Conservation (phyloP, 2,888 invertebrate genomes). For the Lydus trimaculatus region DNA sequence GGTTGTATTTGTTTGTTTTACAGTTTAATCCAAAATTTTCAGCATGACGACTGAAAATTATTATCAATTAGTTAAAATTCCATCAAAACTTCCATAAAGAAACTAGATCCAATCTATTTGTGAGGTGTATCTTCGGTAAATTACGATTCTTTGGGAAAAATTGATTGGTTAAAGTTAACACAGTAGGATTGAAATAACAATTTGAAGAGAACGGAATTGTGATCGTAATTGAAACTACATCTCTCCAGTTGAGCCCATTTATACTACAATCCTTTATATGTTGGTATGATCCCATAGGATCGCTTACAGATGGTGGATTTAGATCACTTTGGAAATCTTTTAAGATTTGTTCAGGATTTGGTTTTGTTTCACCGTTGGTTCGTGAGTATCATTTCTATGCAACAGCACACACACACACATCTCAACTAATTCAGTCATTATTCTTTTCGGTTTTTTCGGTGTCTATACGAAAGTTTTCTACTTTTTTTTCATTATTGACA, state of each 20-base stretch:
- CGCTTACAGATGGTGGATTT: slow-evolving; percentile 22
- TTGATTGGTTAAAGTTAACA: neutral
- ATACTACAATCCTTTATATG: slow-evolving; percentile 12
- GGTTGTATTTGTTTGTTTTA: neutral
- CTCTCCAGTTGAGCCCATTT: slow-evolving; percentile 2
- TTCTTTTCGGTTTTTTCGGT: neutral
- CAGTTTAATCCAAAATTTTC: neutral
- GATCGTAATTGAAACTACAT: slow-evolving; percentile 4
- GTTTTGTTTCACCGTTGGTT: slow-evolving; percentile 1
- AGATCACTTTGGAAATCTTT: slow-evolving; percentile 15
- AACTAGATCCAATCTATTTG: neutral
- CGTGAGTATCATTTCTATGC: slow-evolving; percentile 11
- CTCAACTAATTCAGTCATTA: slow-evolving; percentile 7
- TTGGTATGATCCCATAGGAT: slow-evolving; percentile 23
- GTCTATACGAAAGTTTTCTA: no score
- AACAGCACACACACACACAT: slow-evolving; percentile 3
- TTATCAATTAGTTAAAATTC: no score
- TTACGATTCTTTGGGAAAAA: neutral
- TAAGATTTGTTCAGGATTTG: slow-evolving; percentile 23
- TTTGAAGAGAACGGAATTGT: neutral
- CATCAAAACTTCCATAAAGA: no score
- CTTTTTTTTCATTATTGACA: no score
- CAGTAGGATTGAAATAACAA: neutral
- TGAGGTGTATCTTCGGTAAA: neutral
- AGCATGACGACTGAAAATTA: no score